Evolutionary conservation across 2,888 invertebrate species (phyloP), one percentile per base, ranked within the genome.

Genomic region (Dinocampus coccinellae): DNA sequence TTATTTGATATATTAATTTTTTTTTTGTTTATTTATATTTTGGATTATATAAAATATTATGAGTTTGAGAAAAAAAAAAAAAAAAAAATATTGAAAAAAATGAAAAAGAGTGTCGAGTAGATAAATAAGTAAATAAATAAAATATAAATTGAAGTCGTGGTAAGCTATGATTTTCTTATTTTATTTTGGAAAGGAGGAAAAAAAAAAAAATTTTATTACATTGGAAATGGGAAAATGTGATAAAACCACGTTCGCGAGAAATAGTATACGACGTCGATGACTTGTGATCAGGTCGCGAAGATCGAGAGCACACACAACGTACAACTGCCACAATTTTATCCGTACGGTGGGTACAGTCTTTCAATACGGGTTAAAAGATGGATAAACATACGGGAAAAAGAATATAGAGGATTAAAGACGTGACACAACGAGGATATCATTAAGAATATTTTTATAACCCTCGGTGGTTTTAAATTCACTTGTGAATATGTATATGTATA

Each of bases 361-460:
- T 58, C 58, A 16, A 58, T 58, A 42, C 9, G 52, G 29, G 52
- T 10, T 10, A 33, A 34, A 4, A 4, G 9, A 34, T 22, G 33
- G 39, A 13, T 16, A 24, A 71, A 52, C 55, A 72, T 61, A 62
- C 66, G 34, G 70, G 53, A 58, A 33, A 70, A 73, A 66, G 69
- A 65, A 47, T 47, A 47, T 47, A 73, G 69, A 72, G 76, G 78
- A 81, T 80, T 81, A 81, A 80, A 79, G 79, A 81, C 81, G 81
- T 81, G 81, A 81, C 79, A 74, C 72, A 79, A 80, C 79, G 68
- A 4, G 29, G 3, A 65, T 66, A 53, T 39, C 60, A 9, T 16
- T 4, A n/a, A 16, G 47, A 16, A 47, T 16, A 47, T 70, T 60
- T 29, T 29, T 64, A 52, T 64, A 9, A 13, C 29, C 34, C 52